Conservation (phyloP, 2,113 vertebrate species). For the Apteryx owenii region DNA sequence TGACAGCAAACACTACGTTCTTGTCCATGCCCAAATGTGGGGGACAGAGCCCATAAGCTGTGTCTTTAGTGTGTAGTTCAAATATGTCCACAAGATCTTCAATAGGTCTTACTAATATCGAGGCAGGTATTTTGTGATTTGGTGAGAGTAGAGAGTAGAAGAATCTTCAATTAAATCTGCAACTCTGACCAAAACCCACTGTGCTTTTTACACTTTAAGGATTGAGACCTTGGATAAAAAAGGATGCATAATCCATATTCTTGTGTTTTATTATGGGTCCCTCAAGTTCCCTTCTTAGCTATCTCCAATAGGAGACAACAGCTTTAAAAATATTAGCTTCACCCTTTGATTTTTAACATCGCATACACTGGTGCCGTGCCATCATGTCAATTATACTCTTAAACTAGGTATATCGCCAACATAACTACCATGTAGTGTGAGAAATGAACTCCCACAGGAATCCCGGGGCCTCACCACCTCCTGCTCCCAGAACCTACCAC, state of each 20-base stretch:
- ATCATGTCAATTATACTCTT: too few species aligned
- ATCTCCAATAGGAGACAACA: background rate
- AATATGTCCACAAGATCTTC: background rate
- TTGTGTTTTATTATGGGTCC: background rate
- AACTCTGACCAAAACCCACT: background rate
- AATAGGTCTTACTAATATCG: background rate
- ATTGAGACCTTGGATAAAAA: background rate
- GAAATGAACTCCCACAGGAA: background rate
- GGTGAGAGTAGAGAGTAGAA: background rate
- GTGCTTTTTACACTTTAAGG: background rate
- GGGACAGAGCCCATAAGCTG: background rate
- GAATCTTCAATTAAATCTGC: background rate
- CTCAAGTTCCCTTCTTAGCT: background rate
- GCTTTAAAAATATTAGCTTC: background rate
- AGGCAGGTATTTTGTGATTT: background rate
- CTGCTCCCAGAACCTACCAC: background rate
- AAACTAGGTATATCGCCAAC: background rate
- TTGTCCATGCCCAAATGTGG: background rate
- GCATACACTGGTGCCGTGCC: rapidly evolving
- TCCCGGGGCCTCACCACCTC: background rate
- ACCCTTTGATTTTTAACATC: background rate
- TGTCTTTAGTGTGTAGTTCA: background rate
- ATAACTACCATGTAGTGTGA: background rate
- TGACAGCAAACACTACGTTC: background rate
- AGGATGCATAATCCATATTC: background rate